A percentile compares a stretch with the other conserved stretches of the same genome.
Evolutionary conservation across 2,113 vertebrate species (phyloP).

Genomic region (Pelmatolapia mariae): DNA sequence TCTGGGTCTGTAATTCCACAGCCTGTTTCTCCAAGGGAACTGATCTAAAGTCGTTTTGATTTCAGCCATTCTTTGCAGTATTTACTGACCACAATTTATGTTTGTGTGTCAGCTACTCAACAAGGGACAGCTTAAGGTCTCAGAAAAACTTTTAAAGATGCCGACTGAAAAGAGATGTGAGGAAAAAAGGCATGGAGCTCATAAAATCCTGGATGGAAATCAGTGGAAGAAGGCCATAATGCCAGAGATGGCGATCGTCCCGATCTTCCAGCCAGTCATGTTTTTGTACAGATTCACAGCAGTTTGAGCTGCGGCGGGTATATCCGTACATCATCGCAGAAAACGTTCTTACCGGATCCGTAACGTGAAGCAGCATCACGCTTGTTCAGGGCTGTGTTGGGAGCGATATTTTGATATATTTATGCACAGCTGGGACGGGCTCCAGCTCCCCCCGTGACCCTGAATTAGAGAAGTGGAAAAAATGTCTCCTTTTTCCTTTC

Average conservation of each 20-base stretch:
- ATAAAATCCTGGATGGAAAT: neutral
- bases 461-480: neutral
- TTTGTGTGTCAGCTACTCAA: neutral
- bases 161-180: accelerated
- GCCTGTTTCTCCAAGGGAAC: neutral
- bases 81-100: neutral
- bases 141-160: neutral
- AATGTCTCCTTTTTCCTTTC: neutral
- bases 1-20: neutral
- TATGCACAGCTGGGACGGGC: neutral
- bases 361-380: accelerated
- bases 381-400: neutral
- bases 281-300: neutral
- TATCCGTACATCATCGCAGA: accelerated
- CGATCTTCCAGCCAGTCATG: neutral
- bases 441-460: neutral
- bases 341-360: accelerated
- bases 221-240: neutral
- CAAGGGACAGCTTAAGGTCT: neutral
- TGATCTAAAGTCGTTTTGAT: neutral
- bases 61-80: neutral
- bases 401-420: accelerated
- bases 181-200: neutral
- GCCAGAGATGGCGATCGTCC: neutral
- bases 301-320: accelerated